phyloP scores from a whole-genome alignment of 2,888 invertebrate genomes.

The Cataglyphis rosenhaueri region DNA sequence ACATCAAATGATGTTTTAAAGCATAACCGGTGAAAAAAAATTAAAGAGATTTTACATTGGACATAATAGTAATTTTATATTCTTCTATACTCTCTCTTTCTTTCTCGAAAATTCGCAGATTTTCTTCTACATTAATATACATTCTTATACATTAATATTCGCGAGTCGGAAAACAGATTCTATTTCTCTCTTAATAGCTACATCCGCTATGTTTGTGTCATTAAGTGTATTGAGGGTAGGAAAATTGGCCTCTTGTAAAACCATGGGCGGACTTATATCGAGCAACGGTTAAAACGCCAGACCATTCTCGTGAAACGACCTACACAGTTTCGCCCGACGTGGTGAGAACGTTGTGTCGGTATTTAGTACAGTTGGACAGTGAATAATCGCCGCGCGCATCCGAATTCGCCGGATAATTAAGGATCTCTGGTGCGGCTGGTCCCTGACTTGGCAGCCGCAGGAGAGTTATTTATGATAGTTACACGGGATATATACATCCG shows the following conservation, averaged over 20 bases:
- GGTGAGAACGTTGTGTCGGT: slow-evolving; percentile 14
- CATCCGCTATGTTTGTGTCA: neutral
- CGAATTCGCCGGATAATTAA: slow-evolving; percentile 68
- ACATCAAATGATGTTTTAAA: slow-evolving; percentile 15
- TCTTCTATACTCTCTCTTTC: neutral
- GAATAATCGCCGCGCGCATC: slow-evolving; percentile 59
- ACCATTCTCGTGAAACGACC: neutral
- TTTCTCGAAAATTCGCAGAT: neutral
- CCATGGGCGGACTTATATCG: neutral
- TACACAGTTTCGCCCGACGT: neutral
- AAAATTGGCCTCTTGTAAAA: neutral
- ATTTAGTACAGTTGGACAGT: slow-evolving; percentile 48
- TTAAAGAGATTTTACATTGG: neutral
- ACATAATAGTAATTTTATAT: slow-evolving; percentile 8
- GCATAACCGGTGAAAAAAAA: slow-evolving; percentile 23
- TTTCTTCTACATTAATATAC: neutral
- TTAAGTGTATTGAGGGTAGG: neutral
- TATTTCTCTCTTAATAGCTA: neutral
- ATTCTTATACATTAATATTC: neutral
- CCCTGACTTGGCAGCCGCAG: neutral
- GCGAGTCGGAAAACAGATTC: neutral
- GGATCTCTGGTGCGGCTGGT: slow-evolving; percentile 39
- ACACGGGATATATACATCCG: slow-evolving; percentile 36
- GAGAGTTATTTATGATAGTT: slow-evolving; percentile 55
- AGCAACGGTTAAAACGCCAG: neutral